Base-by-base conservation (phyloP, 1,140 invertebrate species). In the Octopus bimaculoides region DNA sequence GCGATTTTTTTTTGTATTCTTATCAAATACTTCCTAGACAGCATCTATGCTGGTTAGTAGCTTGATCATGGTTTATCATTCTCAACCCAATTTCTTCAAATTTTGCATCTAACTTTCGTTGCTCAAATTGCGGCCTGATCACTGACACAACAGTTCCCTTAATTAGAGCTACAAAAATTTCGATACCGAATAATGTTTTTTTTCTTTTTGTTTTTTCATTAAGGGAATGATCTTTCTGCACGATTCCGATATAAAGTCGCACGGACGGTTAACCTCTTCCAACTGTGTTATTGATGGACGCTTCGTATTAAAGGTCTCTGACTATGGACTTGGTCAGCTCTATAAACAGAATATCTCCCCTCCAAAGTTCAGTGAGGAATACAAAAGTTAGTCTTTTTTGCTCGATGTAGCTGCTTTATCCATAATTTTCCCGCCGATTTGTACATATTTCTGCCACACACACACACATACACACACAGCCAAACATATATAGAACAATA, bases 271-370 rank as follows among this genome's bases (percentile, higher is more conserved):
- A 53, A 95, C 95, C 80, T 93, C 96, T 0, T 95, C 94, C 9
- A 98, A 98, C 88, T 98, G 97, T 88, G 91, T 98, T 17, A 94
- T 98, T 20, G 96, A 98, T 88, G 95, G 95, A 4, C 92, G 96
- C 8, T 98, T 96, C 96, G 95, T 97, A 74, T 93, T 98, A 41
- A 97, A 97, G 87, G 90, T 98, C 8, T 92, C 95, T 0, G 96
- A 97, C 90, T 98, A 96, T 87, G 96, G 96, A 0, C 90, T 97
- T 0, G 78, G 54, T 0, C 75, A 76, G 52, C 79, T 86, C 54
- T 69, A 69, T 53, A 26, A 12, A 7, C 52, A 77, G 9, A 20
- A 53, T 53, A 54, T 14, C 4, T 73, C 0, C 12, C 12, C 54
- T 10, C 54, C 17, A 1, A 77, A 77, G 55, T 52, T 53, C 74